Evolutionary conservation across 2,113 vertebrate species (phyloP).

Genomic region (Pedionomus torquatus): DNA sequence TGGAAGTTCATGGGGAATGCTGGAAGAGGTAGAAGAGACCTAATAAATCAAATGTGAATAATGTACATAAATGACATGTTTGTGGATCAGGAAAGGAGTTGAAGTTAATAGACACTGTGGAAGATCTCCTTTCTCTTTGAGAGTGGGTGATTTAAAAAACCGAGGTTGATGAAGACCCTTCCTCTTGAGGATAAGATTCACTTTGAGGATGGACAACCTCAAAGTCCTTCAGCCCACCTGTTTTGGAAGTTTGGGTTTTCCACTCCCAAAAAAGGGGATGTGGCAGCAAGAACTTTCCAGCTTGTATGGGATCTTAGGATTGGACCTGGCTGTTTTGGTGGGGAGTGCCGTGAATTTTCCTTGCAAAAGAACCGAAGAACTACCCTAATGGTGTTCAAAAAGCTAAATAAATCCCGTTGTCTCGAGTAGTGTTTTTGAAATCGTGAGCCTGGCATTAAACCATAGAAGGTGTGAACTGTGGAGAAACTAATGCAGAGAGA

Average conservation of each 20-base stretch:
- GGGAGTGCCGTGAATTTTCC: not conserved
- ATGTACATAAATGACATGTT: not conserved
- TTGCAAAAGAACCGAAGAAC: not conserved
- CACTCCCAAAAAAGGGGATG: not conserved
- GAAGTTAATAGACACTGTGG: not conserved
- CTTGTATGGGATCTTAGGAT: not conserved
- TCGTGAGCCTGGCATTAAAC: not conserved
- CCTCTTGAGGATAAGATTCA: not conserved
- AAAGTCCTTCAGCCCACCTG: no score
- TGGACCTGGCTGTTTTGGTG: not conserved
- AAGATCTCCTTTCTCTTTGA: not conserved
- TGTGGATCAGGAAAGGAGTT: rapidly evolving
- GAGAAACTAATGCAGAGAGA: not conserved
- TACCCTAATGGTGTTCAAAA: no score
- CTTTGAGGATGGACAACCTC: not conserved
- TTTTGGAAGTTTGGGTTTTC: not conserved
- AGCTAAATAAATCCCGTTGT: not conserved
- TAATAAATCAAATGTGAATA: not conserved
- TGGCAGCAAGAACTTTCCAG: not conserved
- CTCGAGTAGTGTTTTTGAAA: not conserved
- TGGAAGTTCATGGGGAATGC: not conserved
- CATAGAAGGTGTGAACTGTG: not conserved
- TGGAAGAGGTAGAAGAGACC: not conserved
- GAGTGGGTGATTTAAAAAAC: not conserved
- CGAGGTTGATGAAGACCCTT: not conserved